Base-by-base conservation (phyloP, 1,140 invertebrate genomes). In the Macrobrachium nipponense region DNA sequence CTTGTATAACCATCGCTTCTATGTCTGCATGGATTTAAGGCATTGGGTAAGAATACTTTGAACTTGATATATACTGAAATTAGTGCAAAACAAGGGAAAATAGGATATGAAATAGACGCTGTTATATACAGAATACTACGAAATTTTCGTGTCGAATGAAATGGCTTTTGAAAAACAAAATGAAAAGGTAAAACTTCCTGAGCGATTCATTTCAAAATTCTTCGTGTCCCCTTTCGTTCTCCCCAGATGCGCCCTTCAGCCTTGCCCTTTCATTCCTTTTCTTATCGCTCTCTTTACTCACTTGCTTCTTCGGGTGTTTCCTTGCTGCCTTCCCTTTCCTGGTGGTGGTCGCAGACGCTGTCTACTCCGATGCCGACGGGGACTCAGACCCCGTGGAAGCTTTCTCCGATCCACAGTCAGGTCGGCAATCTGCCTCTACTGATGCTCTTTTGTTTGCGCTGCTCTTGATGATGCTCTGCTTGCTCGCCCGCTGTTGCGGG, bases 231-330 rank as follows among this genome's bases (percentile, higher is more conserved):
- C 23, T 27, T 70, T 43, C 36, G 23, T 8, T 17, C 27, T n/a
- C 68, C 36, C 68, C 68, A 70, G 68, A 70, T 70, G 68, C 68
- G 11, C 23, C 68, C 36, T 70, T 70, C 68, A 70, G 20, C n/a
- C 68, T 70, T 70, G 68, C 23, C 68, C 68, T 70, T 36, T 70
- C 68, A 23, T 70, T 70, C 20, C 68, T 70, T 43, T 70, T 70
- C 68, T 70, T 70, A n/a, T 70, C 68, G 68, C 68, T 70, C 68
- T 70, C 68, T 70, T 70, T 70, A 70, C 68, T 70, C n/a, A 70
- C 68, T 70, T 70, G 68, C 68, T 70, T 70, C 36, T 70, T 70
- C 36, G 68, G 36, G 23, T 23, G n/a, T 70, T 70, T 70, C 68
- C 68, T 70, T 43, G 23, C 36, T 23, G 68, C 36, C 23, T 70